Percentiles rank a stretch among this genome's conserved stretches.
Evolutionary conservation across 1,140 invertebrate species (phyloP).

Genomic region (Thalassaphorura encarpata): DNA sequence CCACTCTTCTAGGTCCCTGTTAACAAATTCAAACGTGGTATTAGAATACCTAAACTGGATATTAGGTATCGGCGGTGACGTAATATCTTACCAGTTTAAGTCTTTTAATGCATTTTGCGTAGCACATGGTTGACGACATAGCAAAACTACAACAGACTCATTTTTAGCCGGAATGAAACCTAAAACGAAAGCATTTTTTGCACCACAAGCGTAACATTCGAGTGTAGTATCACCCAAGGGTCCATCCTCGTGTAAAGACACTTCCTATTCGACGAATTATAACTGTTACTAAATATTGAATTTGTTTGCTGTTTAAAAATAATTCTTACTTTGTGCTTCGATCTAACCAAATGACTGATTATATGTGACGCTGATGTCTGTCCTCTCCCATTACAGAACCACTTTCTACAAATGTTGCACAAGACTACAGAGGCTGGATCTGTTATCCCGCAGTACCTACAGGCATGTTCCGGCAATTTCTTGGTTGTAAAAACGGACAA

Average conservation of each 20-base stretch:
- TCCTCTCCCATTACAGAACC: constrained; percentile 99
- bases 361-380: constrained; percentile 98
- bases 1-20: constrained; percentile 73
- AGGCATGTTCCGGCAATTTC: constrained; percentile 86
- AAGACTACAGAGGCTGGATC: constrained; percentile 95
- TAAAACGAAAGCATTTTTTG: constrained; percentile 92
- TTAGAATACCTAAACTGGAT: not conserved
- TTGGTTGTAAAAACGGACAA: no score
- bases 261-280: constrained; percentile 51
- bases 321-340: constrained; percentile 72
- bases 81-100: constrained; percentile 73
- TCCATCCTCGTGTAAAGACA: constrained; percentile 93
- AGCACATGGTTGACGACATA: constrained; percentile 96
- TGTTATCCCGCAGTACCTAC: constrained; percentile 98
- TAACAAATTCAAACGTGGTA: not conserved
- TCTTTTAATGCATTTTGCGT: constrained; percentile 92
- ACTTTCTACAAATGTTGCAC: constrained; percentile 97
- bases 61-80: constrained; percentile 3
- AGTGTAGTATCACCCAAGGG: constrained; percentile 94
- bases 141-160: constrained; percentile 95
- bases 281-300: not conserved
- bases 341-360: constrained; percentile 94
- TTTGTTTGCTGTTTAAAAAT: not conserved
- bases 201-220: constrained; percentile 98
- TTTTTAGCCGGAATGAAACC: constrained; percentile 99